Evolutionary conservation across 2,113 vertebrate species (phyloP).

Genomic region (Forbesichthys agassizii): DNA sequence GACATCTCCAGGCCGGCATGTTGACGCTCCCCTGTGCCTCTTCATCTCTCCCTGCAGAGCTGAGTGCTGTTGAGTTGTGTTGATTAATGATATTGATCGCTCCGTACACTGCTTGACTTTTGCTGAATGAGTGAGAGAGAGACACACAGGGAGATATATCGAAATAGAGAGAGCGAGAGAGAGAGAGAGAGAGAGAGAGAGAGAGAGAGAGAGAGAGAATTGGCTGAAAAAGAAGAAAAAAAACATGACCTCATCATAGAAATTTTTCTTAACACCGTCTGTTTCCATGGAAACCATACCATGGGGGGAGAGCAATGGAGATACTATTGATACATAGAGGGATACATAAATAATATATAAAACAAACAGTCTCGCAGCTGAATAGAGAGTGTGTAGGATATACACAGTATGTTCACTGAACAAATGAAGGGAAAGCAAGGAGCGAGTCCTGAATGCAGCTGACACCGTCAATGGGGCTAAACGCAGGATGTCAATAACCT

Average conservation of each 20-base stretch:
- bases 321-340: conserved; percentile 38
- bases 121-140: conserved; percentile 55
- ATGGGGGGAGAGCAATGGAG: conserved; percentile 44
- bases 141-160: conserved; percentile 33
- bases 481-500: conserved; percentile 77
- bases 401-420: conserved; percentile 10
- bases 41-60: conserved; percentile 75
- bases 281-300: conserved; percentile 75
- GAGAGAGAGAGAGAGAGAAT: conserved; percentile 48
- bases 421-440: background rate
- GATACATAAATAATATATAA: conserved; percentile 17
- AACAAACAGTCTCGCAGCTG: conserved; percentile 39
- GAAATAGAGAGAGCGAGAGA: conserved; percentile 10
- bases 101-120: conserved; percentile 73
- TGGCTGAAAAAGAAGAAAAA: conserved; percentile 33
- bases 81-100: conserved; percentile 80
- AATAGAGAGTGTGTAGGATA: conserved; percentile 38
- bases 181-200: too few species aligned
- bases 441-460: conserved; percentile 50
- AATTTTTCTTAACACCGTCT: conserved; percentile 38
- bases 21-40: conserved; percentile 76
- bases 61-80: conserved; percentile 76
- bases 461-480: conserved; percentile 68
- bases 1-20: conserved; percentile 74
- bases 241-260: conserved; percentile 45